Conservation (phyloP, 1,140 invertebrate genomes). For the Pogonognathellus flavescens region DNA sequence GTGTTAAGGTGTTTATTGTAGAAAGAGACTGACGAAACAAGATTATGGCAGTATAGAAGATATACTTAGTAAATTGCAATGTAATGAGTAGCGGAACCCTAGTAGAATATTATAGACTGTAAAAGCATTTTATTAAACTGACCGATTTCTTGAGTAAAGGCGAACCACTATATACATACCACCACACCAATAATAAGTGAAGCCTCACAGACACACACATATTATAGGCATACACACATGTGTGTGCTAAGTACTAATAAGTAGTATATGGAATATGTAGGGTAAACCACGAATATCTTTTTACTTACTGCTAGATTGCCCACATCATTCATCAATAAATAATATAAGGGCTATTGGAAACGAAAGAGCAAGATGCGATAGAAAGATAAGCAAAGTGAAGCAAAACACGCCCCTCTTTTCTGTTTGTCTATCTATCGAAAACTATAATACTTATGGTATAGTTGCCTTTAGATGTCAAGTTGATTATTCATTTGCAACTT, state of each 20-base stretch:
- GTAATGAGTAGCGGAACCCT: too few relatives aligned
- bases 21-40: too few relatives aligned
- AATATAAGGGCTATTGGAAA: neutral
- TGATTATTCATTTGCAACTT: conserved; percentile 31
- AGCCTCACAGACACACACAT: conserved; percentile 3
- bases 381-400: neutral
- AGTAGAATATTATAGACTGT: conserved; percentile 13
- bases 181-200: neutral
- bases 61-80: too few relatives aligned
- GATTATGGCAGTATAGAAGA: too few relatives aligned
- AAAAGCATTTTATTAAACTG: conserved; percentile 44
- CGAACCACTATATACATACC: neutral
- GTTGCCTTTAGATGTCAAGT: conserved; percentile 35
- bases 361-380: neutral
- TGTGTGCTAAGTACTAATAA: too few relatives aligned
- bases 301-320: neutral
- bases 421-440: conserved; percentile 4
- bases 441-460: neutral
- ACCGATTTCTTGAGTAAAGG: conserved; percentile 11
- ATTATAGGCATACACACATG: too few relatives aligned
- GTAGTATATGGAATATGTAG: too few relatives aligned
- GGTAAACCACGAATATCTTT: conserved; percentile 34
- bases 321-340: neutral
- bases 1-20: too few relatives aligned
- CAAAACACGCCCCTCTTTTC: conserved; percentile 23